phyloP scores from a whole-genome alignment of 2,113 vertebrate species.

The Ptyas mucosa region DNA sequence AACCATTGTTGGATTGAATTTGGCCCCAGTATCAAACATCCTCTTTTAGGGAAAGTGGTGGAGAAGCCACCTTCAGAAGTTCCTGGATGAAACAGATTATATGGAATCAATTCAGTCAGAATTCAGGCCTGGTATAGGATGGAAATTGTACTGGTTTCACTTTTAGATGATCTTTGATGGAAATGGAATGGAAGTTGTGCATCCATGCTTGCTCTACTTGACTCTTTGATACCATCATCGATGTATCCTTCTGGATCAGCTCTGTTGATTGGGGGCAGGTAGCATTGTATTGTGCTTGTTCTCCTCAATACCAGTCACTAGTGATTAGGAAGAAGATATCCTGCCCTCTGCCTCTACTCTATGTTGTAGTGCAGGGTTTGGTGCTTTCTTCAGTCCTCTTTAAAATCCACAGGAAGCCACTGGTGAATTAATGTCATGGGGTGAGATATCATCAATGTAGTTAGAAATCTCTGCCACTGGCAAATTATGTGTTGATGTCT shows the following conservation, averaged over 20 bases:
- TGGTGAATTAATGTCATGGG: neutral
- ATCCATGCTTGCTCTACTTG: neutral
- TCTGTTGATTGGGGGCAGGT: neutral
- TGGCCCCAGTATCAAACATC: neutral
- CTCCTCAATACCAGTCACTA: too few relatives aligned
- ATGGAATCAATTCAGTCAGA: neutral
- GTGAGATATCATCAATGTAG: neutral
- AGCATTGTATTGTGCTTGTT: too few relatives aligned
- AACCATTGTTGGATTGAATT: neutral
- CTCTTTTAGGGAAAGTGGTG: neutral
- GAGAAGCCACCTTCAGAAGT: neutral
- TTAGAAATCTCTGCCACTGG: neutral
- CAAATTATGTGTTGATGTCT: neutral
- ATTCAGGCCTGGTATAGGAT: neutral
- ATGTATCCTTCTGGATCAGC: neutral
- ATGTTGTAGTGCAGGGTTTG: neutral
- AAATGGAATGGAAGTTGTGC: neutral
- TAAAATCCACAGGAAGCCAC: neutral
- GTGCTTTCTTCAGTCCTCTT: neutral
- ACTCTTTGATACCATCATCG: neutral
- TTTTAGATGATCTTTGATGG: neutral
- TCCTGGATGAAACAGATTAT: neutral
- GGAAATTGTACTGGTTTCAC: neutral
- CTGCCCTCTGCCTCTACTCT: neutral
- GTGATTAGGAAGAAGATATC: neutral